A percentile compares a stretch with the other conserved stretches of the same genome.
Evolutionary conservation across 2,888 invertebrate species (phyloP).

Genomic region (Laothoe populi): DNA sequence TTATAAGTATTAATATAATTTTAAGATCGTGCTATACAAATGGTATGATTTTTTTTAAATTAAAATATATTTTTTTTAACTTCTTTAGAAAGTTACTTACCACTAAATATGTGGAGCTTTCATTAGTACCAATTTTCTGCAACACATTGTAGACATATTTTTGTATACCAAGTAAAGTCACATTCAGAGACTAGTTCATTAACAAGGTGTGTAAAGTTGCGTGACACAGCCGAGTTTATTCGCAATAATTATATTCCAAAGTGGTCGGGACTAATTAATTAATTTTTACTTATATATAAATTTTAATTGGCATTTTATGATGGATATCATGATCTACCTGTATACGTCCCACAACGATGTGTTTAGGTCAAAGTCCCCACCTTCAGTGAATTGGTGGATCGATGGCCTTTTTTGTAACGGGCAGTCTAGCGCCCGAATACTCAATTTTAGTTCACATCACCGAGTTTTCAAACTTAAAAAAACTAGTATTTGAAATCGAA

Average conservation of each 20-base stretch:
- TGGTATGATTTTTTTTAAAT: too few relatives aligned
- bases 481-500: background rate
- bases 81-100: too few relatives aligned
- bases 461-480: background rate
- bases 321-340: background rate
- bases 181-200: background rate
- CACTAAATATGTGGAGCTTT: too few relatives aligned
- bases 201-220: constrained; percentile 23
- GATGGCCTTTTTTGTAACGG: too few relatives aligned
- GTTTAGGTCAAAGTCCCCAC: background rate
- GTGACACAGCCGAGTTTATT: constrained; percentile 15
- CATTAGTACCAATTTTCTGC: too few relatives aligned
- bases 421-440: too few relatives aligned
- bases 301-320: constrained; percentile 9
- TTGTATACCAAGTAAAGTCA: background rate
- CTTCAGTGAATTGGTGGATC: too few relatives aligned
- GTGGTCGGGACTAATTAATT: constrained; percentile 23
- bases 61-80: too few relatives aligned
- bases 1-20: too few relatives aligned
- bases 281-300: constrained; percentile 22
- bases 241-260: constrained; percentile 19
- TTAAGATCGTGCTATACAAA: too few relatives aligned
- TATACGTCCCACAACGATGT: background rate
- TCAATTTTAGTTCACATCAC: too few relatives aligned
- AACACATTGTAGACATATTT: too few relatives aligned